Evolutionary conservation across 2,113 vertebrate species (phyloP).

Genomic region (Blennius ocellaris): DNA sequence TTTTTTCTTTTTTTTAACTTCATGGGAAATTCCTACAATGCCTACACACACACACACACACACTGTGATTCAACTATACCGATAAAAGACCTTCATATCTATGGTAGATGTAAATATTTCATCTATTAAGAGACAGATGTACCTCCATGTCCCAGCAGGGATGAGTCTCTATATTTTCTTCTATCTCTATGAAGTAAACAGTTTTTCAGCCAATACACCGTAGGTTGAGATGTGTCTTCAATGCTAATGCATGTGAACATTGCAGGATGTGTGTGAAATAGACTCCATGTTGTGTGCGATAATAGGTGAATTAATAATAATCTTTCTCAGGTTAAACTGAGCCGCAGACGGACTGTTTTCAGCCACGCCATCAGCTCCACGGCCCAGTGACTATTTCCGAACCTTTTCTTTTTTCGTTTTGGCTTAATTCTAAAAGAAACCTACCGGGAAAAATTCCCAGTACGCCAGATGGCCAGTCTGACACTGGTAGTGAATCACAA

Average conservation of each 20-base stretch:
- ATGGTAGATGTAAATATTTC: background rate
- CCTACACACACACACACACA: no score
- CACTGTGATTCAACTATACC: no score
- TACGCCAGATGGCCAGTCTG: constrained; percentile 48
- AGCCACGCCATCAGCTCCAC: background rate
- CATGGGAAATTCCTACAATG: no score
- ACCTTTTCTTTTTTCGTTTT: background rate
- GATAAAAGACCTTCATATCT: no score
- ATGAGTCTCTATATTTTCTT: background rate
- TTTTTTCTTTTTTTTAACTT: no score
- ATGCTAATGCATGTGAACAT: background rate
- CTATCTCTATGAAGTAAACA: background rate
- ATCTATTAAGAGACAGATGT: background rate
- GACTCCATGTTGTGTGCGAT: background rate
- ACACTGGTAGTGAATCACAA: constrained; percentile 32
- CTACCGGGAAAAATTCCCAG: background rate
- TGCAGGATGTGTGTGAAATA: background rate
- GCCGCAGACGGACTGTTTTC: background rate
- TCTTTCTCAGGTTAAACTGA: background rate
- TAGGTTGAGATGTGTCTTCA: background rate
- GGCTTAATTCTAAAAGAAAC: background rate
- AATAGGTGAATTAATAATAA: constrained; percentile 10
- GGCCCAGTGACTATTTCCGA: background rate
- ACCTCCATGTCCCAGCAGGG: background rate
- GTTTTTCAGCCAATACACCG: background rate